These are phyloP conservation scores for Picus viridis DNA, from an alignment of 2,797 vertebrate genomes.

Conservation along the genomic window DNA sequence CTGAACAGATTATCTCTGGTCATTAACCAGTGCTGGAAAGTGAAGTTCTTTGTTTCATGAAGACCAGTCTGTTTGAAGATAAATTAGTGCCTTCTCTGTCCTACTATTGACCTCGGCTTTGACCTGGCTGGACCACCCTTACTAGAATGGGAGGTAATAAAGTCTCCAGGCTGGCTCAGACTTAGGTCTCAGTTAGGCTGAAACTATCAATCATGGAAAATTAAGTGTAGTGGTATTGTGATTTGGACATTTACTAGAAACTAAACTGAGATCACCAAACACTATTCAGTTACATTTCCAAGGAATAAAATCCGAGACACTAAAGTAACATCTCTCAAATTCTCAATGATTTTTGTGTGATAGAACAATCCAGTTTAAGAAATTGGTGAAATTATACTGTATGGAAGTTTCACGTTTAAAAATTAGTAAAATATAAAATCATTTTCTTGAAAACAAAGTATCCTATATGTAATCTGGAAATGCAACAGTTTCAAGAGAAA, in stretches of 20 bases:
- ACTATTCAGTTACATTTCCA: constrained; percentile 68
- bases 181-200: constrained; percentile 71
- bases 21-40: constrained; percentile 33
- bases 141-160: constrained; percentile 81
- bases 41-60: constrained; percentile 72
- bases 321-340: constrained; percentile 47
- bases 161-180: constrained; percentile 72
- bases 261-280: constrained; percentile 68
- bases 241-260: constrained; percentile 82
- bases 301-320: constrained; percentile 39
- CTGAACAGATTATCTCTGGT: constrained; percentile 13
- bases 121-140: constrained; percentile 84
- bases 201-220: constrained; percentile 82
- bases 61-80: constrained; percentile 60
- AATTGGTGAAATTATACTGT: background rate
- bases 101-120: constrained; percentile 83
- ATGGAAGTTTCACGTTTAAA: background rate
- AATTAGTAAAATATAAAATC: background rate
- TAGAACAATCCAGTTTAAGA: background rate
- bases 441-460: background rate
- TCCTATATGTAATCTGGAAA: background rate
- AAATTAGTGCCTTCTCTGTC: constrained; percentile 75
- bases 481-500: background rate
- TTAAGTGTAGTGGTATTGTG: constrained; percentile 81
- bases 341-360: background rate